Evolutionary conservation across 2,888 invertebrate genomes (phyloP).

Genomic region (Oligia strigilis): DNA sequence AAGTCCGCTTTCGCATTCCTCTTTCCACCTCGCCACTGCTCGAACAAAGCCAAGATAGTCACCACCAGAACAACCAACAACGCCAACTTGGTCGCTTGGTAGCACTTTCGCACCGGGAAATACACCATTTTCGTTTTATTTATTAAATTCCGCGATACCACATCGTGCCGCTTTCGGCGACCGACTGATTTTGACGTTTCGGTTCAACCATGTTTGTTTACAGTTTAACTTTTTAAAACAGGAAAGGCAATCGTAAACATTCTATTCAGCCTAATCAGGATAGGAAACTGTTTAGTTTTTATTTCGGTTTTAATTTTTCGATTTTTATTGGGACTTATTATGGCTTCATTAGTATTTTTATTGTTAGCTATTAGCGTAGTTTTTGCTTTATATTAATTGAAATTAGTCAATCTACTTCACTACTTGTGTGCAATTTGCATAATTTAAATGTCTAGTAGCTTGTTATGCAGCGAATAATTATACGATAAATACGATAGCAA

Average conservation of each 20-base stretch:
- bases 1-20: slow-evolving; percentile 74
- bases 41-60: slow-evolving; percentile 80
- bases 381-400: not conserved
- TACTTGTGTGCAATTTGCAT: not conserved
- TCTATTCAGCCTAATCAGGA: slow-evolving; percentile 78
- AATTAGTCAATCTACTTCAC: not conserved
- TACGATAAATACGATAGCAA: not conserved
- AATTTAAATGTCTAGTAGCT: not conserved
- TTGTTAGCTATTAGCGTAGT: not conserved
- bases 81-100: slow-evolving; percentile 80
- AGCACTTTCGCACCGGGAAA: slow-evolving; percentile 85
- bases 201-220: slow-evolving; percentile 78
- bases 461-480: not conserved
- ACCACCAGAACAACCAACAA: slow-evolving; percentile 79
- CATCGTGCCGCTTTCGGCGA: slow-evolving; percentile 69
- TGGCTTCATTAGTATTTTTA: slow-evolving; percentile 23
- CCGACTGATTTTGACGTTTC: slow-evolving; percentile 78
- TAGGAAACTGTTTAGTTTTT: slow-evolving; percentile 60
- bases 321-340: slow-evolving; percentile 13
- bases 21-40: slow-evolving; percentile 86
- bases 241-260: slow-evolving; percentile 91
- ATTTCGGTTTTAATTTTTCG: slow-evolving; percentile 32
- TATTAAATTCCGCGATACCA: slow-evolving; percentile 55
- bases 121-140: slow-evolving; percentile 76
- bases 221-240: slow-evolving; percentile 80